Base-by-base conservation (phyloP, 2,888 invertebrate genomes). In the Gnatocerus cornutus region DNA sequence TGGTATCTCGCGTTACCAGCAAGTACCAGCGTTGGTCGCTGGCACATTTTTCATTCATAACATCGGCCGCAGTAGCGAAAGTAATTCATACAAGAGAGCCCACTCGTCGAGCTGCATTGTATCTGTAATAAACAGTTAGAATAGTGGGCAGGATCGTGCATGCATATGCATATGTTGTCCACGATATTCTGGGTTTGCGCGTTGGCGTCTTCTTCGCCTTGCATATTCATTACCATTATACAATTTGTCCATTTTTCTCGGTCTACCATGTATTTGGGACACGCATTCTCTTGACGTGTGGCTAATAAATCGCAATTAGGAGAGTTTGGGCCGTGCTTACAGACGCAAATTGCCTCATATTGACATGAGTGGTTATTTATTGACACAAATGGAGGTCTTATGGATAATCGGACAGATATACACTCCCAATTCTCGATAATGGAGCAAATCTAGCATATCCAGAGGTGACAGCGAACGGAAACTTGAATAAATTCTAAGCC, bases 1-100 rank as follows among this genome's bases (percentile, higher is more conserved):
- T 58, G 27, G 41, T 41, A 56, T 56, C 41, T 21, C 39, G 41
- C 16, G 7, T 13, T 41, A 39, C 39, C 41, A 21, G 12, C 37
- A 13, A 10, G 14, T 41, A 50, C 48, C 29, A 50, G 29, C 48
- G 27, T 53, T 27, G 39, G 53, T 53, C 29, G 53, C 13, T 55
- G 39, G 55, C 70, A 71, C 64, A 73, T 74, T 72, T 71, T 74
- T 72, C 74, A 74, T 74, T 74, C 64, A 67, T 67, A 63, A 41
- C 66, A 70, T 59, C 62, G 58, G 39, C 69, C 64, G 43, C 67
- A 71, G 72, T 74, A 74, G 74, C 74, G 74, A 74, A 74, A 74
- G 74, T 74, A 74, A 74, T 72, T 74, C 74, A 71, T 71, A 71
- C 65, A 68, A 52, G 63, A 52, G 63, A 69, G 56, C 73, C 73